phyloP scores from a whole-genome alignment of 2,888 invertebrate genomes.

The Drosophila paranaensis region DNA sequence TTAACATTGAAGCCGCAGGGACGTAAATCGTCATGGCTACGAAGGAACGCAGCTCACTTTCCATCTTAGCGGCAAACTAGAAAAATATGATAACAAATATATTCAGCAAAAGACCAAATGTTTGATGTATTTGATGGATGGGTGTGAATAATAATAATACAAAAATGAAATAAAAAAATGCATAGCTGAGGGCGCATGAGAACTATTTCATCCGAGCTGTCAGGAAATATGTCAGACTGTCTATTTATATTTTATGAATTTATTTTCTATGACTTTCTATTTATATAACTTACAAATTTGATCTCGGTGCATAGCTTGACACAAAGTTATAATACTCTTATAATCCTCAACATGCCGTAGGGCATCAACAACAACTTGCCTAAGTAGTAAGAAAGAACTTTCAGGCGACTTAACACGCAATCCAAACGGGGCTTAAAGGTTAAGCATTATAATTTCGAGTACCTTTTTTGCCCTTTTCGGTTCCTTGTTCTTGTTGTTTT shows the following conservation, averaged over 20 bases:
- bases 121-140: not conserved
- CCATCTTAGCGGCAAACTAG: conserved; percentile 2
- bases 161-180: not conserved
- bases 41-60: not conserved
- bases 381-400: conserved; percentile 66
- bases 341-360: conserved; percentile 43
- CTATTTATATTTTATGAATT: not conserved
- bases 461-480: conserved; percentile 44
- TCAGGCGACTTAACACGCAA: conserved; percentile 75
- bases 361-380: conserved; percentile 60
- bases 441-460: conserved; percentile 76
- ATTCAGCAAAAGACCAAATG: not conserved
- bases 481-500: not conserved
- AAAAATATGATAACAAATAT: not conserved
- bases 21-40: not conserved
- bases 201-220: not conserved
- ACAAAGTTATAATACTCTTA: conserved; percentile 64
- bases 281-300: not conserved
- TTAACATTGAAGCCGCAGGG: conserved; percentile 12
- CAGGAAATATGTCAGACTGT: not conserved
- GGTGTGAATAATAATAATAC: not conserved
- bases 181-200: not conserved
- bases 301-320: conserved; percentile 40
- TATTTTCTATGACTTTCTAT: not conserved
- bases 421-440: conserved; percentile 75